A percentile compares a stretch with the other conserved stretches of the same genome.
Conservation (phyloP, 2,113 vertebrate species). For the Zosterops borbonicus region DNA sequence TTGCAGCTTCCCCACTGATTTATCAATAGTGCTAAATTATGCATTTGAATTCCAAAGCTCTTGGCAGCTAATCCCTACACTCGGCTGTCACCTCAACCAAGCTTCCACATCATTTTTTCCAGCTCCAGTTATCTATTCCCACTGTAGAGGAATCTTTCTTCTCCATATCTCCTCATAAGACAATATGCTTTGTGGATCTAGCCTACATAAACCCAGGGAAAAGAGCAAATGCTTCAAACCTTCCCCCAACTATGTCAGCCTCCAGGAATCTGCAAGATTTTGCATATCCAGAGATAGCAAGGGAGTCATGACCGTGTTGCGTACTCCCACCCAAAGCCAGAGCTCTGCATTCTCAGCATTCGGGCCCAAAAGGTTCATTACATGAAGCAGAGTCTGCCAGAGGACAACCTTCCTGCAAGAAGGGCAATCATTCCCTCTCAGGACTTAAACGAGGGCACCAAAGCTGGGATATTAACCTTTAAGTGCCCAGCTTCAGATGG, state of each 20-base stretch:
- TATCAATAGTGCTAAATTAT: slow-evolving; percentile 55
- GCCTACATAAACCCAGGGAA: background rate
- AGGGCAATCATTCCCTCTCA: background rate
- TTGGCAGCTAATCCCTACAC: slow-evolving; percentile 14
- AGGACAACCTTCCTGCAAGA: background rate
- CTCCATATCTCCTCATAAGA: background rate
- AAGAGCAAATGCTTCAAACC: background rate
- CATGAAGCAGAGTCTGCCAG: background rate
- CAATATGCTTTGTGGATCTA: background rate
- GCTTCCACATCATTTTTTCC: background rate
- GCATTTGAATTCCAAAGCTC: slow-evolving; percentile 34
- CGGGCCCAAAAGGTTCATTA: background rate
- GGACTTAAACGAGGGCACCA: background rate
- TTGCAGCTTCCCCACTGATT: slow-evolving; percentile 14
- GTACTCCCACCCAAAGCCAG: slow-evolving; percentile 22
- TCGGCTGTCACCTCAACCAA: slow-evolving; percentile 37
- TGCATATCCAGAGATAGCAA: slow-evolving; percentile 25
- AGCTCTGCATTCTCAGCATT: background rate
- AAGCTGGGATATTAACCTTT: background rate
- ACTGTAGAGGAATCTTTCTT: background rate
- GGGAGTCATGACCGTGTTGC: background rate
- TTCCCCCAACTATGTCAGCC: background rate
- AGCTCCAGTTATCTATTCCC: slow-evolving; percentile 29
- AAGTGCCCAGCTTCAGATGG: background rate
- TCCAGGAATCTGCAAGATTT: slow-evolving; percentile 2